phyloP scores from a whole-genome alignment of 2,113 vertebrate species.

The Sinocyclocheilus maitianheensis region DNA sequence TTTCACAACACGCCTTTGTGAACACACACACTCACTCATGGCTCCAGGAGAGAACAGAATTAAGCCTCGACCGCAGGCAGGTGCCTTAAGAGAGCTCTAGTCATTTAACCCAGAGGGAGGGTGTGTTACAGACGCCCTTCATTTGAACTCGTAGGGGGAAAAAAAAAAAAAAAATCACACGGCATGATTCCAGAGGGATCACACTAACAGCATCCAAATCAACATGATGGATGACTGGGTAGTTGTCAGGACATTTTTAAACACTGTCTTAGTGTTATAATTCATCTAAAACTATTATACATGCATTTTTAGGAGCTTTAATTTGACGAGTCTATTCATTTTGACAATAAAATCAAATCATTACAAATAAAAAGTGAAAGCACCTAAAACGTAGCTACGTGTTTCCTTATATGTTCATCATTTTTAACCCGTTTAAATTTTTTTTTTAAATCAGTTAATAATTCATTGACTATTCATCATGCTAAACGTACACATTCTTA shows the following conservation, averaged over 20 bases:
- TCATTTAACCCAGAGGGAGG: slow-evolving; percentile 20
- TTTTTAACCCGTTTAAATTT: no score
- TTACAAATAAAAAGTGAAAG: background rate
- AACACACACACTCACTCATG: background rate
- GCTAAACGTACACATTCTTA: background rate
- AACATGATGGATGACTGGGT: background rate
- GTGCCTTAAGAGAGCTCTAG: background rate
- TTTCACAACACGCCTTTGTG: background rate
- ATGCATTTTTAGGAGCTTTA: background rate
- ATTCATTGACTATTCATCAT: background rate
- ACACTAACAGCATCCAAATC: background rate
- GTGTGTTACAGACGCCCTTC: background rate
- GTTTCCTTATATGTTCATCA: background rate
- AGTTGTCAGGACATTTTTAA: background rate
- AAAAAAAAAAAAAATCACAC: background rate
- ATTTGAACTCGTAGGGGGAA: background rate
- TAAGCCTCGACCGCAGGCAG: background rate
- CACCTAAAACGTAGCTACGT: background rate
- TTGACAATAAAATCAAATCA: background rate
- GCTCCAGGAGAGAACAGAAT: background rate
- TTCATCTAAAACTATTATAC: background rate
- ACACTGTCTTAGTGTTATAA: background rate
- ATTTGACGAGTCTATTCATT: background rate
- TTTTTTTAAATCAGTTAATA: background rate
- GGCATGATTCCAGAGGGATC: background rate